These are phyloP conservation scores for Spodoptera litura DNA, from an alignment of 1,140 invertebrate genomes.

Conservation along the genomic window DNA sequence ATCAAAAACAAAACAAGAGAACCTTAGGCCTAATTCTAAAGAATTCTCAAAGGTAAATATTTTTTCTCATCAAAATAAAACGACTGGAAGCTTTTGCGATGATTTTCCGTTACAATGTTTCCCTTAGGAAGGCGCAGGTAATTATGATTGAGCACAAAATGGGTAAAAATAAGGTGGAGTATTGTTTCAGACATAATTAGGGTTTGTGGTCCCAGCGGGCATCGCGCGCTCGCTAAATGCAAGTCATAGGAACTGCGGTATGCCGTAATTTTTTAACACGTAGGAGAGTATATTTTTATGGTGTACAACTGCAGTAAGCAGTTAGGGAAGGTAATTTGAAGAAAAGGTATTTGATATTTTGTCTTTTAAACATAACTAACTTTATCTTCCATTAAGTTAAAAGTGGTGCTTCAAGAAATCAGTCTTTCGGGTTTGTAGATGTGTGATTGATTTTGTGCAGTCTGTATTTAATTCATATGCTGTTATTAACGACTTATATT, in stretches of 20 bases:
- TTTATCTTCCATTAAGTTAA: too few relatives aligned
- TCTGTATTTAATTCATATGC: too few relatives aligned
- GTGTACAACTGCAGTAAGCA: too few relatives aligned
- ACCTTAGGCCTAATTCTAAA: constrained; percentile 7
- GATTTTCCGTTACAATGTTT: constrained; percentile 74
- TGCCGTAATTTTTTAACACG: neutral
- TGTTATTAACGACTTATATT: too few relatives aligned
- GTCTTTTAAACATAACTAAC: too few relatives aligned
- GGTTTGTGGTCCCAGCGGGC: constrained; percentile 80
- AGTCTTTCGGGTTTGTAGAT: too few relatives aligned
- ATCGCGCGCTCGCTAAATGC: constrained; percentile 59
- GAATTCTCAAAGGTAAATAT: constrained; percentile 57
- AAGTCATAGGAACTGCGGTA: constrained; percentile 65
- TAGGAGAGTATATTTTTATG: neutral
- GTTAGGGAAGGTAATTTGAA: too few relatives aligned
- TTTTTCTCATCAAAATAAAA: constrained; percentile 56
- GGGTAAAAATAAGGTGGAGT: constrained; percentile 81
- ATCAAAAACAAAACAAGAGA: neutral
- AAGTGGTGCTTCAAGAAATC: too few relatives aligned
- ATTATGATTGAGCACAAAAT: constrained; percentile 84
- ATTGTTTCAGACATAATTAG: constrained; percentile 84
- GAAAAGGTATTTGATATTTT: too few relatives aligned
- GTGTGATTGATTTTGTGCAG: too few relatives aligned
- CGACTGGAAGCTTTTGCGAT: constrained; percentile 60
- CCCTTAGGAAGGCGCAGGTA: constrained; percentile 70